Conservation (phyloP, 2,888 invertebrate species). For the Dicyrtoma fusca region DNA sequence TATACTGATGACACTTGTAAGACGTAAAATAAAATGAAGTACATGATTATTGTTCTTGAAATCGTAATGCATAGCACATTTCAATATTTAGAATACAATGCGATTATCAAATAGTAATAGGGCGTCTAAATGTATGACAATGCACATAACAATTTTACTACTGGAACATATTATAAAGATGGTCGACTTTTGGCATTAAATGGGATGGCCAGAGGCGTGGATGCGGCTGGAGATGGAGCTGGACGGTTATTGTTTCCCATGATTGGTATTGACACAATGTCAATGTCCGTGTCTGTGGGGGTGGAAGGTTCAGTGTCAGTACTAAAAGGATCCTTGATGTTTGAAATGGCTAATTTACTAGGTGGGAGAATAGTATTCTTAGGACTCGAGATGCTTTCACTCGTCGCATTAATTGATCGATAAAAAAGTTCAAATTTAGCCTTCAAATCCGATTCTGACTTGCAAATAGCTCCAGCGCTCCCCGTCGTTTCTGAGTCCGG, state of each 20-base stretch:
- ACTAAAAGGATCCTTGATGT: not conserved
- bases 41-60: no score
- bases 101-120: no score
- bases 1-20: no score
- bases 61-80: no score
- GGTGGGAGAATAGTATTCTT: slow-evolving; percentile 14
- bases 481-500: slow-evolving; percentile 60
- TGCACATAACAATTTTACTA: not conserved
- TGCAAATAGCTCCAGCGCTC: slow-evolving; percentile 58
- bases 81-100: no score
- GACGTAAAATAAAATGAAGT: no score
- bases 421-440: slow-evolving; percentile 67
- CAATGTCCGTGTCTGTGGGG: no score
- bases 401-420: slow-evolving; percentile 51
- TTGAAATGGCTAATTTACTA: slow-evolving; percentile 11
- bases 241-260: no score
- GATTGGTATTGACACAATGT: no score
- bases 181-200: slow-evolving; percentile 48
- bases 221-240: slow-evolving; percentile 15
- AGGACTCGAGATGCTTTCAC: slow-evolving; percentile 32
- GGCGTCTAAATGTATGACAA: not conserved
- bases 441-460: slow-evolving; percentile 64
- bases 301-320: not conserved
- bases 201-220: slow-evolving; percentile 39
- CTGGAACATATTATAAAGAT: slow-evolving; percentile 40